phyloP scores from a whole-genome alignment of 2,888 invertebrate genomes.

The Ligdia adustata region DNA sequence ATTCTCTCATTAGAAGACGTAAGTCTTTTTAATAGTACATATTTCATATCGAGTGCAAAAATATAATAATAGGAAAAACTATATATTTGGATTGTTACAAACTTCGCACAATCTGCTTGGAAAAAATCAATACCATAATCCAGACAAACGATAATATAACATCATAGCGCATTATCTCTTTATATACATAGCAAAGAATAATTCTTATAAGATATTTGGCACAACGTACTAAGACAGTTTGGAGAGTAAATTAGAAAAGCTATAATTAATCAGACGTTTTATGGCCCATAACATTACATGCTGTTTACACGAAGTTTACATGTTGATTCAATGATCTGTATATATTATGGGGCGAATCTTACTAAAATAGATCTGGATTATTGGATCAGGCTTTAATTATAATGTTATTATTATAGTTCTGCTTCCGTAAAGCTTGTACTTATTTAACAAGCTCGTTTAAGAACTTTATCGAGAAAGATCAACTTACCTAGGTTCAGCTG shows the following conservation, averaged over 20 bases:
- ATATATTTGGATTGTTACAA: no score
- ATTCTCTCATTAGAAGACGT: no score
- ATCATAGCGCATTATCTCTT: no score
- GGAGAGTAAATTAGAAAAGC: constrained; percentile 6
- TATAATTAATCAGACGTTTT: constrained; percentile 15
- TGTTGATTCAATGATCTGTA: constrained; percentile 9
- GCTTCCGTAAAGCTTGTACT: neutral
- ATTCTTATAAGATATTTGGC: neutral
- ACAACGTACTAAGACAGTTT: constrained; percentile 2
- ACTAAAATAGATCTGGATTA: constrained; percentile 9
- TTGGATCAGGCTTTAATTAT: neutral
- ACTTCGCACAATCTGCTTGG: no score
- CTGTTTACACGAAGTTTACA: constrained; percentile 17
- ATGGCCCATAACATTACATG: constrained; percentile 14
- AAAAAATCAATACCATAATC: no score
- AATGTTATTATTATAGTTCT: neutral
- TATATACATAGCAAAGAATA: neutral
- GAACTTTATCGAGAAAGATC: neutral
- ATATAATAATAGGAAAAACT: no score
- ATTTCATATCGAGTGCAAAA: no score
- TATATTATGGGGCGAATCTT: constrained; percentile 1
- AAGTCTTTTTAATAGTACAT: no score
- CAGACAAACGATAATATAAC: no score
- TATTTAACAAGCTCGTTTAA: no score
- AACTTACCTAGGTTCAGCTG: constrained; percentile 76